Evolutionary conservation across 2,797 vertebrate species (phyloP), one percentile per base, ranked within the genome.

Genomic region (Benthosema pterotum): DNA sequence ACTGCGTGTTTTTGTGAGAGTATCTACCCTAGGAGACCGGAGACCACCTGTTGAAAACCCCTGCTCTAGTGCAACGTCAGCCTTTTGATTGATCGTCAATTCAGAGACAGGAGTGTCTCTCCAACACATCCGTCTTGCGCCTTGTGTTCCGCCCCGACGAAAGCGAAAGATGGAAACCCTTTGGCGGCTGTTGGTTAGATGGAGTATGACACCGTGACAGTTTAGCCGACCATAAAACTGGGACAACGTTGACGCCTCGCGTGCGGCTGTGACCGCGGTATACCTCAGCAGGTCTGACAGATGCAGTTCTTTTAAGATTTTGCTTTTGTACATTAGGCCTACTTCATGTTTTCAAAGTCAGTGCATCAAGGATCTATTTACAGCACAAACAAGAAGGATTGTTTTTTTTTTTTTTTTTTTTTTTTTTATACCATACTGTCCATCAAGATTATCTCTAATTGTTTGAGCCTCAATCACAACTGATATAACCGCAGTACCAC

Each of bases 171-270:
- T 12, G 22, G 46, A 55, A 45, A 22, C 9, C 46, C 18, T 25
- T 9, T 12, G 42, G 42, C 25, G 8, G 17, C 56, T 45, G 32
- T 5, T 7, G 18, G 49, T 52, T 19, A 14, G 52, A 54, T 32
- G n/a, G 2, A 43, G 16, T 56, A 61, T 60, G 58, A 63, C 59
- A 56, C 22, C 46, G 22, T 48, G 32, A 65, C 56, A 42, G 47
- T 63, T 57, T 67, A 38, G 32, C 32, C 8, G 32, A 32, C 60
- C 32, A 47, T 38, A 19, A 46, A 71, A 47, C 47, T 55, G 52
- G 56, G 59, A 74, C 68, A 72, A 60, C 48, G 28, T n/a, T 53
- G 19, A 53, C 50, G 60, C 19, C 48, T 17, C 48, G 11, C 11
- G 48, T 11, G 8, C n/a, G 46, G 46, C 13, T 48, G 19, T 7